Evolutionary conservation across 2,888 invertebrate species (phyloP).

Genomic region (Agrilus cyanescens): DNA sequence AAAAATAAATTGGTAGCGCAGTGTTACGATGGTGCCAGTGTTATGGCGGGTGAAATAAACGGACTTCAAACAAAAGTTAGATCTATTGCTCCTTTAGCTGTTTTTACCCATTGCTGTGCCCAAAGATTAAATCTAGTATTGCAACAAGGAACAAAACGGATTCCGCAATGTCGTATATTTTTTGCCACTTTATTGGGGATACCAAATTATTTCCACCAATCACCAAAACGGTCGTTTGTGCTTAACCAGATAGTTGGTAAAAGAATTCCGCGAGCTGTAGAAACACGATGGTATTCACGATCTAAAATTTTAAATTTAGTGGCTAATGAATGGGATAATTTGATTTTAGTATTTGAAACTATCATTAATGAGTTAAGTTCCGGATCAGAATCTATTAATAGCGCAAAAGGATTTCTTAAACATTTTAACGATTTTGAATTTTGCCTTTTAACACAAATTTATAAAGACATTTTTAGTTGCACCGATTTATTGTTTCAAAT

Average conservation of each 20-base stretch:
- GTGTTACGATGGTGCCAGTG: conserved; percentile 18
- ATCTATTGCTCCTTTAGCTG: conserved; percentile 13
- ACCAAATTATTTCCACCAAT: conserved; percentile 13
- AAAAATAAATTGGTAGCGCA: conserved; percentile 16
- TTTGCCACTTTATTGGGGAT: no score
- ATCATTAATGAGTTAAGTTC: conserved; percentile 11
- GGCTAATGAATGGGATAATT: conserved; percentile 13
- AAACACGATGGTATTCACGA: conserved; percentile 13
- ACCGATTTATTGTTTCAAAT: conserved; percentile 12
- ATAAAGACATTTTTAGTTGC: conserved; percentile 14
- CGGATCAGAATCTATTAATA: conserved; percentile 12
- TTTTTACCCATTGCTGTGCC: conserved; percentile 13
- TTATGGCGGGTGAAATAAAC: conserved; percentile 11
- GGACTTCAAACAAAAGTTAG: conserved; percentile 12
- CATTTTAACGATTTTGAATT: conserved; percentile 16
- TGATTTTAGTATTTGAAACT: conserved; percentile 14
- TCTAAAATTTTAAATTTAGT: conserved; percentile 12
- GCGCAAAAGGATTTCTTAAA: conserved; percentile 12
- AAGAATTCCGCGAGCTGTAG: not conserved
- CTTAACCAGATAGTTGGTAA: not conserved
- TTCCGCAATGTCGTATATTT: no score
- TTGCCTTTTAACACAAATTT: conserved; percentile 14
- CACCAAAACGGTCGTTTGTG: conserved; percentile 9
- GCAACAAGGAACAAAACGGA: conserved; percentile 4
- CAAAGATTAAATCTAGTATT: conserved; percentile 15